These are phyloP conservation scores for Wasmannia auropunctata DNA, from an alignment of 1,140 invertebrate species.

Conservation along the genomic window DNA sequence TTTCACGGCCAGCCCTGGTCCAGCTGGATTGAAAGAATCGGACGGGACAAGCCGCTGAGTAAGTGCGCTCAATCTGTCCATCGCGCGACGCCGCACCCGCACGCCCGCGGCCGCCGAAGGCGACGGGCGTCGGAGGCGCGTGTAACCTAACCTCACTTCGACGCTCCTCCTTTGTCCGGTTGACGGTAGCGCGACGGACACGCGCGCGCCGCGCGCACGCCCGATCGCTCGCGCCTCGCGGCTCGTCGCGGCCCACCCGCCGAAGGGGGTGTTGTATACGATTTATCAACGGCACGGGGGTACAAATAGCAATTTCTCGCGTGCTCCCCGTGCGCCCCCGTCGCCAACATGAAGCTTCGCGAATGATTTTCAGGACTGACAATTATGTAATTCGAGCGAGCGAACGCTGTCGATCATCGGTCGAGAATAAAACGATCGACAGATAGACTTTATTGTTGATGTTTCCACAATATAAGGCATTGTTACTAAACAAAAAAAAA, in stretches of 20 bases:
- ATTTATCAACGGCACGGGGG: constrained; percentile 28
- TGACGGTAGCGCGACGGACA: constrained; percentile 57
- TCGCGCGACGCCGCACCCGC: constrained; percentile 41
- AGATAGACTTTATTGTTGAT: neutral
- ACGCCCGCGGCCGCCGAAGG: constrained; percentile 45
- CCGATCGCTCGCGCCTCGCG: neutral
- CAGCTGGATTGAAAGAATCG: constrained; percentile 84
- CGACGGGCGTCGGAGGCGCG: constrained; percentile 57
- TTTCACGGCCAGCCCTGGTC: constrained; percentile 85
- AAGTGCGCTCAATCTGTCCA: constrained; percentile 74
- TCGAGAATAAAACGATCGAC: neutral
- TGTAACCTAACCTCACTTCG: constrained; percentile 70
- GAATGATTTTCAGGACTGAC: constrained; percentile 47
- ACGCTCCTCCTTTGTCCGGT: constrained; percentile 70
- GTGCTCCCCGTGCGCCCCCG: neutral
- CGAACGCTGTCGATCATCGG: neutral
- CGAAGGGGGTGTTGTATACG: constrained; percentile 41
- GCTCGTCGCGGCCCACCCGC: neutral
- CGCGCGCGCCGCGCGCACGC: neutral
- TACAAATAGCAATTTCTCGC: neutral
- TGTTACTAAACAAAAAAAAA: neutral
- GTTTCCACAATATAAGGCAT: neutral
- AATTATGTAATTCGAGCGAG: constrained; percentile 68
- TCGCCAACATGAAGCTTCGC: neutral
- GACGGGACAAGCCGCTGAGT: constrained; percentile 84